phyloP scores from a whole-genome alignment of 1,140 invertebrate genomes.

The Drosophila kepulauana region DNA sequence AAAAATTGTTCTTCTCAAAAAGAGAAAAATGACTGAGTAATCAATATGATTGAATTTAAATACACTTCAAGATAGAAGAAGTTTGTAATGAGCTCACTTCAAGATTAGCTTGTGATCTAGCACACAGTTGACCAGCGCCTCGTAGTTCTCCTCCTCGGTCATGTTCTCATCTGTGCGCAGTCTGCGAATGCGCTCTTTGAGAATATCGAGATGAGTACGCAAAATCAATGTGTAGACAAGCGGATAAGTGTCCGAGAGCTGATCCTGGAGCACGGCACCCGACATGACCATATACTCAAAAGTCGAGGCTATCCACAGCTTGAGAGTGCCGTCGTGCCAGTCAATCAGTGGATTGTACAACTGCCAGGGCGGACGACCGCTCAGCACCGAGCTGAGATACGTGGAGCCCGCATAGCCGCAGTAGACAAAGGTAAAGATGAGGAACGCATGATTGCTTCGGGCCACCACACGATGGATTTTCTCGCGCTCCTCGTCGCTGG shows the following conservation, averaged over 20 bases:
- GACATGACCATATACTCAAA: slow-evolving; percentile 66
- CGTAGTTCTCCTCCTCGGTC: slow-evolving; percentile 58
- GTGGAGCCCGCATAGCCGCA: slow-evolving; percentile 65
- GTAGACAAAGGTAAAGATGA: slow-evolving; percentile 69
- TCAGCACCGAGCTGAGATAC: slow-evolving; percentile 58
- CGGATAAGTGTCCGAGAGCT: slow-evolving; percentile 60
- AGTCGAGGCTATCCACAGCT: slow-evolving; percentile 57
- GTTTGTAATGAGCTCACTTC: slow-evolving; percentile 19
- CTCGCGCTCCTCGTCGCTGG: slow-evolving; percentile 48
- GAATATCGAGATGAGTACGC: slow-evolving; percentile 55
- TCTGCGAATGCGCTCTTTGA: slow-evolving; percentile 52
- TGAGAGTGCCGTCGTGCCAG: slow-evolving; percentile 49
- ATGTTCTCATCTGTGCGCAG: slow-evolving; percentile 45
- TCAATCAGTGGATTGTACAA: slow-evolving; percentile 61
- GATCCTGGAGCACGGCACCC: slow-evolving; percentile 61
- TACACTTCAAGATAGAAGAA: background rate
- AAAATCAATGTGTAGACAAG: slow-evolving; percentile 61
- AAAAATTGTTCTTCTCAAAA: too few species aligned
- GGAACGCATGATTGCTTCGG: slow-evolving; percentile 56
- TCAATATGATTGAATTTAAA: too few species aligned
- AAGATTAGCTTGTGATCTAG: slow-evolving; percentile 64
- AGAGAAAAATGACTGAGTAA: too few species aligned
- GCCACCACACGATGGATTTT: slow-evolving; percentile 64
- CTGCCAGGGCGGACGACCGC: slow-evolving; percentile 63
- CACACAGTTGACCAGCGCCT: slow-evolving; percentile 60